Conservation (phyloP, 2,797 vertebrate genomes). For the Scomberomorus guttatus region DNA sequence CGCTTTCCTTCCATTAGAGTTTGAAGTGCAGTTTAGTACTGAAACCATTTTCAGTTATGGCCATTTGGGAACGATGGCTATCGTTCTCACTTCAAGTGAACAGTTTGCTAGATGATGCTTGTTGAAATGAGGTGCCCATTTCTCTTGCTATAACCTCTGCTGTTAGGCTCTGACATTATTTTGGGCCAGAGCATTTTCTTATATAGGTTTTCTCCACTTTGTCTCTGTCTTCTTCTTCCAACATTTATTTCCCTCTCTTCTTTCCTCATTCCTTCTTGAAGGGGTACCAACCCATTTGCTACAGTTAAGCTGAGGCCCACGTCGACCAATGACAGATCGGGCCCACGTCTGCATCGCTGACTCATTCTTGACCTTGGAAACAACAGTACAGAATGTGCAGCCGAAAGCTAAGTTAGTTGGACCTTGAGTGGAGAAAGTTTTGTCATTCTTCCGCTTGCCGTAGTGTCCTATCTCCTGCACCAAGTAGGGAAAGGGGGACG, state of each 20-base stretch:
- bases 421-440: neutral
- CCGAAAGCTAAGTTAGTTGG: neutral
- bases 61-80: constrained; percentile 30
- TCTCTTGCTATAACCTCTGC: constrained; percentile 30
- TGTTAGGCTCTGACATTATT: neutral
- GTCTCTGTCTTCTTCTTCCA: neutral
- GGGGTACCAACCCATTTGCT: constrained; percentile 96
- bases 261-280: constrained; percentile 62
- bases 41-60: constrained; percentile 54
- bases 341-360: constrained; percentile 74
- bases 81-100: constrained; percentile 51
- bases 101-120: constrained; percentile 49
- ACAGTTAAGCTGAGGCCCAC: constrained; percentile 96
- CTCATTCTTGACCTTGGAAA: neutral
- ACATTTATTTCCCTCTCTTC: neutral
- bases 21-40: constrained; percentile 57
- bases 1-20: constrained; percentile 54
- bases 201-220: constrained; percentile 7
- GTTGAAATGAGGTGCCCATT: constrained; percentile 35
- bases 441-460: neutral
- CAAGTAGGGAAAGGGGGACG: neutral
- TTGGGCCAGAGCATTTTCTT: neutral
- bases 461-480: neutral
- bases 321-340: constrained; percentile 91
- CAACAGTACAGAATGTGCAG: neutral